These are phyloP conservation scores for Anthopleura xanthogrammica DNA, from an alignment of 92 coral and sea anemone genomes.

Conservation along the genomic window DNA sequence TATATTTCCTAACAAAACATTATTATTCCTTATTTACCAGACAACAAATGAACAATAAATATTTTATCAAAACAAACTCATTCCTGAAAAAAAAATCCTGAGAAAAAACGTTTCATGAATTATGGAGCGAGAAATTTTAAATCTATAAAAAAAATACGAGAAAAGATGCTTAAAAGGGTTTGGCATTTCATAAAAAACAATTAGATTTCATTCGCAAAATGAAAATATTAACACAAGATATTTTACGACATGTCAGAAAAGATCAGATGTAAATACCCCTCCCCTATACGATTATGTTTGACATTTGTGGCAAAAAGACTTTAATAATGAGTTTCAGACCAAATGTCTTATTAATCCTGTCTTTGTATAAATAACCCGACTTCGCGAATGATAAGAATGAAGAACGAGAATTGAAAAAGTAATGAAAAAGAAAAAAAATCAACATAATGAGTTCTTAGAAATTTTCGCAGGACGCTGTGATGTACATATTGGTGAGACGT, in stretches of 20 bases:
- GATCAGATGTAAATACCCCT: constrained; percentile 34
- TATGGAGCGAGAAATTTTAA: background rate
- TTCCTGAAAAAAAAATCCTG: background rate
- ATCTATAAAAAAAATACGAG: constrained; percentile 8
- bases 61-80: constrained; percentile 11
- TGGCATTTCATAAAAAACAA: constrained; percentile 11
- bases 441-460: constrained; percentile 6
- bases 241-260: constrained; percentile 21
- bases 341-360: constrained; percentile 5
- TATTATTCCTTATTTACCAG: constrained; percentile 4
- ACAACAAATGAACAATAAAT: constrained; percentile 17
- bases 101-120: background rate
- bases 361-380: constrained; percentile 1
- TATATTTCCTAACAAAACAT: constrained; percentile 8
- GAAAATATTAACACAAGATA: constrained; percentile 36
- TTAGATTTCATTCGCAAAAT: constrained; percentile 5
- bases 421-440: constrained; percentile 6
- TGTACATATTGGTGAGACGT: constrained; percentile 6
- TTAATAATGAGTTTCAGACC: constrained; percentile 21
- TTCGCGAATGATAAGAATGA: background rate
- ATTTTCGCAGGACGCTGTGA: background rate
- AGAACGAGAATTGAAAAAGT: background rate
- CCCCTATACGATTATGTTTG: constrained; percentile 32
- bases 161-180: constrained; percentile 22
- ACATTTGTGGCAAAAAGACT: constrained; percentile 26